Percentiles rank a stretch among this genome's conserved stretches.
phyloP scores from a whole-genome alignment of 1,140 invertebrate genomes.

The Penaeus vannamei region DNA sequence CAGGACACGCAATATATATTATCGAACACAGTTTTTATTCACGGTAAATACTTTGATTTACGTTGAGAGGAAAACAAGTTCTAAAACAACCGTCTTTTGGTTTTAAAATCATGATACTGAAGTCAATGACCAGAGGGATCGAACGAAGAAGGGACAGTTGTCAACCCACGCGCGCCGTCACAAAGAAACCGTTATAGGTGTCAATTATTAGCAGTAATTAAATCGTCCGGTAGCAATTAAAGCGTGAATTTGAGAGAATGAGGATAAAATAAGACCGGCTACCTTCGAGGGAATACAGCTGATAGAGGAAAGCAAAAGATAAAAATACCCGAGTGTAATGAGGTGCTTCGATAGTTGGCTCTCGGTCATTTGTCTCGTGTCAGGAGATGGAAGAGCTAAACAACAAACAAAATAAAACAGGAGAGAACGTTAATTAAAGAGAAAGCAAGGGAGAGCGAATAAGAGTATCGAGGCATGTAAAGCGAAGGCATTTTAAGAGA shows the following conservation, averaged over 20 bases:
- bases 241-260: slow-evolving; percentile 36
- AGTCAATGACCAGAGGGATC: neutral
- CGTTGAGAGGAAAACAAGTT: neutral
- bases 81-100: neutral
- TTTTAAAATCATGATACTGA: no score
- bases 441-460: no score
- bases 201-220: slow-evolving; percentile 55
- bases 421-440: slow-evolving; percentile 17
- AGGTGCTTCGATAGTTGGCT: no score
- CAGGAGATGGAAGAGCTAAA: slow-evolving; percentile 20
- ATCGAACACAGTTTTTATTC: neutral
- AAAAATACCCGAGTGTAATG: no score
- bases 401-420: neutral
- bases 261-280: slow-evolving; percentile 7
- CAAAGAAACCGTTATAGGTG: slow-evolving; percentile 55
- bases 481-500: no score
- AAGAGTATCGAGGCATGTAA: no score
- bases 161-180: slow-evolving; percentile 41
- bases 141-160: slow-evolving; percentile 21
- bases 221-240: slow-evolving; percentile 52
- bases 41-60: no score
- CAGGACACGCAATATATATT: neutral
- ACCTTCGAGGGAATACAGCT: neutral
- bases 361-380: neutral
- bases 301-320: slow-evolving; percentile 1